Conservation (phyloP, 2,888 invertebrate species). For the Aporophyla nigra region DNA sequence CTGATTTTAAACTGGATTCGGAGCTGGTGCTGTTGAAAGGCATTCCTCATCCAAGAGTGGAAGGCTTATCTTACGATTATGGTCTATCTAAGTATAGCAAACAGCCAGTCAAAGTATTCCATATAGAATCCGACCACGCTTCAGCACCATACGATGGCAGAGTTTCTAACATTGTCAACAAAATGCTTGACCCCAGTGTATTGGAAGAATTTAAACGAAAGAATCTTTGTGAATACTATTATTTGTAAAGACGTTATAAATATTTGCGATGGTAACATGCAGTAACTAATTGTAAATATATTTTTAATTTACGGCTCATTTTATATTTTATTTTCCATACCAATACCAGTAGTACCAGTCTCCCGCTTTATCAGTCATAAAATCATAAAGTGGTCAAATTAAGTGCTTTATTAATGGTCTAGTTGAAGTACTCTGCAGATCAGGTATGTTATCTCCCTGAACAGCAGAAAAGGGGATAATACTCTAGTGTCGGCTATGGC, state of each 20-base stretch:
- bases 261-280: not conserved
- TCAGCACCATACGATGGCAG: slow-evolving; percentile 69
- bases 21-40: slow-evolving; percentile 75
- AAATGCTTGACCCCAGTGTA: slow-evolving; percentile 62
- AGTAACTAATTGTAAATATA: not conserved
- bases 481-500: too few relatives aligned
- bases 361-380: too few relatives aligned
- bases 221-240: slow-evolving; percentile 65
- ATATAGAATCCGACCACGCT: slow-evolving; percentile 69
- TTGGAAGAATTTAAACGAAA: slow-evolving; percentile 69
- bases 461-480: too few relatives aligned
- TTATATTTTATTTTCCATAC: not conserved
- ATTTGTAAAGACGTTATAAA: not conserved
- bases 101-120: slow-evolving; percentile 69
- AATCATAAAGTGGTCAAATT: too few relatives aligned
- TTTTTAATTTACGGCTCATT: not conserved
- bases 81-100: slow-evolving; percentile 73
- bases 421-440: too few relatives aligned
- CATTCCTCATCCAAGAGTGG: slow-evolving; percentile 64
- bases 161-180: slow-evolving; percentile 42
- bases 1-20: slow-evolving; percentile 71
- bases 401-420: too few relatives aligned
- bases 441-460: too few relatives aligned
- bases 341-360: too few relatives aligned
- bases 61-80: slow-evolving; percentile 70